These are phyloP conservation scores for Myripristis murdjan DNA, from an alignment of 2,797 vertebrate genomes.

Conservation along the genomic window DNA sequence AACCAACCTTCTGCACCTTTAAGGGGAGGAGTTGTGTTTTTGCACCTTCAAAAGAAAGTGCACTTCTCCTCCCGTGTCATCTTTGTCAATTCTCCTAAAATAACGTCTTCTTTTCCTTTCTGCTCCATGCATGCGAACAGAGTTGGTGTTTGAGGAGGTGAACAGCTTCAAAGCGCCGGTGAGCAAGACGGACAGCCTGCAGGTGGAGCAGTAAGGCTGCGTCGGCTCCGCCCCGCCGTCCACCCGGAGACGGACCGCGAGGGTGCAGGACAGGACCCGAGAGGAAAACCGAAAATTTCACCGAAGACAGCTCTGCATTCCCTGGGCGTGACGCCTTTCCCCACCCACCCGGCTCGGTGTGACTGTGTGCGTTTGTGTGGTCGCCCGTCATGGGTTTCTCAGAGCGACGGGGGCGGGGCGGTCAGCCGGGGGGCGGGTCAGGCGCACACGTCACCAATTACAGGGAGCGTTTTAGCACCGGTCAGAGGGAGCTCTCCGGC, in stretches of 20 bases:
- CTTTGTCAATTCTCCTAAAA: not conserved
- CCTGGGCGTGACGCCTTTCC: conserved; percentile 16
- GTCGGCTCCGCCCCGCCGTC: conserved; percentile 19
- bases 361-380: conserved; percentile 34
- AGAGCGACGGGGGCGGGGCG: conserved; percentile 28
- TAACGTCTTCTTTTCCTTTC: not conserved
- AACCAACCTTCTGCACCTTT: too few relatives aligned
- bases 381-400: conserved; percentile 47
- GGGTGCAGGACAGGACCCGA: conserved; percentile 20
- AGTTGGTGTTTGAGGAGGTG: conserved; percentile 96
- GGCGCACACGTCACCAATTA: conserved; percentile 38
- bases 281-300: conserved; percentile 22
- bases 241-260: conserved; percentile 49
- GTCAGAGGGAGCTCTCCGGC: conserved; percentile 11
- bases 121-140: conserved; percentile 71
- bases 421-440: conserved; percentile 25
- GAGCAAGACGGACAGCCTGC: conserved; percentile 90
- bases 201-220: conserved; percentile 89
- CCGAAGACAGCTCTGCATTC: conserved; percentile 40
- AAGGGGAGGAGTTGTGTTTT: not conserved
- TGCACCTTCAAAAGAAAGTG: not conserved
- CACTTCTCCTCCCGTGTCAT: not conserved
- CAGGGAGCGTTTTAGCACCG: conserved; percentile 46
- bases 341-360: conserved; percentile 38
- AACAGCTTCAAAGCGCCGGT: conserved; percentile 91